These are phyloP conservation scores for Ptychadena robeensis DNA, from an alignment of 2,797 vertebrate genomes.

Conservation along the genomic window DNA sequence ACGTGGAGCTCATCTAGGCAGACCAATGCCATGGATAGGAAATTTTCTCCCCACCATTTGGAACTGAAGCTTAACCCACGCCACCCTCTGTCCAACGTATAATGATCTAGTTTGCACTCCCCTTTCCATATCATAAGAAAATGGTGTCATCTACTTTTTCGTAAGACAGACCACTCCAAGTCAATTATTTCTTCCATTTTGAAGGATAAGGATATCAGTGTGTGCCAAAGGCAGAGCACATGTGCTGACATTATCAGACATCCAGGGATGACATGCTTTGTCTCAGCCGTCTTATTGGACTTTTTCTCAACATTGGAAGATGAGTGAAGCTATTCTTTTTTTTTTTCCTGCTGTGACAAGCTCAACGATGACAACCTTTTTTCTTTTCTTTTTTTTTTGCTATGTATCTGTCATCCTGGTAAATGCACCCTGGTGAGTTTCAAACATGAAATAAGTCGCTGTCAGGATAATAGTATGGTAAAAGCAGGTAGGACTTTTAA, in stretches of 20 bases:
- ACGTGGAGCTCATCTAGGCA: no score
- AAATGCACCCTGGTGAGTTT: neutral
- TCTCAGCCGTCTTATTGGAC: neutral
- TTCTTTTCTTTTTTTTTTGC: no score
- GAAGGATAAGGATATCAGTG: slow-evolving; percentile 62
- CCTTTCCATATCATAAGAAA: neutral
- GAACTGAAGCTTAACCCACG: no score
- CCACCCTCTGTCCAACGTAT: neutral
- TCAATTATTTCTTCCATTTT: neutral
- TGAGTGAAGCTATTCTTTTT: neutral
- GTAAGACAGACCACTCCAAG: neutral
- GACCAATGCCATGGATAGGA: no score
- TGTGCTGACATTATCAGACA: neutral
- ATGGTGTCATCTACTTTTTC: neutral
- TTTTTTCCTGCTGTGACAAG: neutral
- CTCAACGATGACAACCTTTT: slow-evolving; percentile 3
- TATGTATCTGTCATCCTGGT: slow-evolving; percentile 18
- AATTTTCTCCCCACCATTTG: no score
- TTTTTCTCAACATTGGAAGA: neutral
- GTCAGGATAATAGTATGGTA: neutral
- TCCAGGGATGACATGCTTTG: neutral
- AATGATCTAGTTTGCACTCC: neutral
- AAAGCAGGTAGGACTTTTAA: neutral
- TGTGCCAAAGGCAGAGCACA: slow-evolving; percentile 1
- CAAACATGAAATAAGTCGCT: neutral